Evolutionary conservation across 2,888 invertebrate species (phyloP).

Genomic region (Spodoptera littoralis): DNA sequence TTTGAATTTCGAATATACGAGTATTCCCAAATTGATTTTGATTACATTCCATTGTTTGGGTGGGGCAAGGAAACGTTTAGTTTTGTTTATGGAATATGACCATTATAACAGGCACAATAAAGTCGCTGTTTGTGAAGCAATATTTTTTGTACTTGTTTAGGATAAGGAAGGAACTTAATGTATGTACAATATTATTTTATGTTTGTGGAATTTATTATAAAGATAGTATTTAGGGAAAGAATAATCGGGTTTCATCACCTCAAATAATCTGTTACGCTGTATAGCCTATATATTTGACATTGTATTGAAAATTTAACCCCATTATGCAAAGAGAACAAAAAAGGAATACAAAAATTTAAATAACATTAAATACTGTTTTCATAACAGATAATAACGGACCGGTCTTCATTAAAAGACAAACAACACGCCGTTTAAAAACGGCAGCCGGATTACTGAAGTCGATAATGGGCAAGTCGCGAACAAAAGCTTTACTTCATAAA

Average conservation of each 20-base stretch:
- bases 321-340: too few species aligned
- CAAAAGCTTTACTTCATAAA: slow-evolving; percentile 62
- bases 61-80: neutral
- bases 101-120: neutral
- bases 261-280: too few species aligned
- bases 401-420: slow-evolving; percentile 51
- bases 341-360: neutral
- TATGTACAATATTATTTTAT: too few species aligned
- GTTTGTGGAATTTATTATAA: too few species aligned
- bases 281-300: too few species aligned
- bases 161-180: too few species aligned
- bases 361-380: slow-evolving; percentile 27
- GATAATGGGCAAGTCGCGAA: slow-evolving; percentile 53
- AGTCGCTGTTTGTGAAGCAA: too few species aligned
- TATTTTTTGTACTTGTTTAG: too few species aligned
- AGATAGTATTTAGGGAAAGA: too few species aligned
- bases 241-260: too few species aligned
- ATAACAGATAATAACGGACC: slow-evolving; percentile 26
- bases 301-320: too few species aligned
- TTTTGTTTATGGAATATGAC: neutral
- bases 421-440: slow-evolving; percentile 48
- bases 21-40: slow-evolving; percentile 33
- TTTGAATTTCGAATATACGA: slow-evolving; percentile 35
- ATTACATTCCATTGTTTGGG: slow-evolving; percentile 3
- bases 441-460: slow-evolving; percentile 53